Base-by-base conservation (phyloP, 2,797 vertebrate species). In the Echiichthys vipera region DNA sequence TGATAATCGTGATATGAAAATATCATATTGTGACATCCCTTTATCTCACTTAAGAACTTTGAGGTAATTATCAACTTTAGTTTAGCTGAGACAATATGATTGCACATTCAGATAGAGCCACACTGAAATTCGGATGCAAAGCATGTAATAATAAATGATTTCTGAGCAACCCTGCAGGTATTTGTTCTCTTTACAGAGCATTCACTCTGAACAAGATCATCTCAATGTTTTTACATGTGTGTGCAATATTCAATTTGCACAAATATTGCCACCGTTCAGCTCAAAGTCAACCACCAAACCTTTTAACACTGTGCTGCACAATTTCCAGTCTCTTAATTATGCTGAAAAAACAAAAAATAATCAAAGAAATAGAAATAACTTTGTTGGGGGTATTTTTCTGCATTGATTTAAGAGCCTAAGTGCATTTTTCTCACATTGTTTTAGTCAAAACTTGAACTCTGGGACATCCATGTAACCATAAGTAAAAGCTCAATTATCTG, bases 21-120 rank as follows among this genome's bases (percentile, higher is more conserved):
- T n/a, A n/a, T n/a, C n/a, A n/a, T n/a, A n/a, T n/a, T n/a, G n/a
- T n/a, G n/a, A n/a, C n/a, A n/a, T n/a, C n/a, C n/a, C n/a, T n/a
- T n/a, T 68, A 11, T 17, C 24, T 66, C 8, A 2, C 20, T 71
- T 45, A 2, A n/a, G 17, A 73, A 39, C 43, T 67, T 58, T 37
- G 43, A 42, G 20, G 29, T 54, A 14, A 64, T 17, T 4, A 43
- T 78, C 47, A 47, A 47, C 25, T 62, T 54, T 22, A 17, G 27
- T 54, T 78, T 43, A 50, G 46, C 40, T 70, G 65, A 82, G 46
- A 65, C 11, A 30, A 63, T 39, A 18, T 37, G 40, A 68, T 65
- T 57, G 47, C 20, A 49, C 57, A 24, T 67, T 68, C 25, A 25
- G 37, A 50, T 20, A 32, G 36, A 76, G 47, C 14, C 58, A 43